Evolutionary conservation across 2,797 vertebrate genomes (phyloP), one percentile per base, ranked within the genome.

Genomic region (Cyclura pinguis): DNA sequence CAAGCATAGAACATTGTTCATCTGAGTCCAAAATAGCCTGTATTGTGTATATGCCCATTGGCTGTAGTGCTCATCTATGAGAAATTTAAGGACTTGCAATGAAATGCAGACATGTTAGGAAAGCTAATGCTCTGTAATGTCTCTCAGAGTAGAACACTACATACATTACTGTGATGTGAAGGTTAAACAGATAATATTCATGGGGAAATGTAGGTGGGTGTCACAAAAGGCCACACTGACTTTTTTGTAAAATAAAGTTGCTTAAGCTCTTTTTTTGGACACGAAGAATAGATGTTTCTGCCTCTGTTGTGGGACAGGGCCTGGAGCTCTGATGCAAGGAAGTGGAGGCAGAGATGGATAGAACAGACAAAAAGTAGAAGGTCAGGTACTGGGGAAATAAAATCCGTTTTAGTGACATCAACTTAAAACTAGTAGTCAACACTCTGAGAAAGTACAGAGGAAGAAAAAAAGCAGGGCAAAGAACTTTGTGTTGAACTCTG

Each of bases 281-380:
- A 64, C 27, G 32, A 85, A 50, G 24, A 42, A 50, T 73, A n/a
- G 42, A n/a, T 35, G 27, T 73, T 74, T 57, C 47, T 86, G 4
- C 77, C 64, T 12, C 59, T 47, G 35, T 10, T 55, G 29, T 27
- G 47, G 16, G 47, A 80, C 78, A 77, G 16, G 29, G 47, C 3
- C 50, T 69, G n/a, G 16, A 32, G 12, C 18, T 80, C 32, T 57
- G 84, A 69, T 57, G 59, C 20, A 35, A 57, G 16, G 55, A 62
- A 90, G 8, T 38, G 38, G 89, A 38, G 59, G 20, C 18, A 90
- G 77, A 85, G 29, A 7, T 59, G 32, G 64, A 85, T 55, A 80
- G 22, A 80, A n/a, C n/a, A 27, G 38, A 35, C 14, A 32, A 27
- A 57, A 88, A 27, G 52, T 59, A 27, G 55, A 78, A 78, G 62